Conservation (phyloP, 2,113 vertebrate genomes). For the Prunella fulvescens region DNA sequence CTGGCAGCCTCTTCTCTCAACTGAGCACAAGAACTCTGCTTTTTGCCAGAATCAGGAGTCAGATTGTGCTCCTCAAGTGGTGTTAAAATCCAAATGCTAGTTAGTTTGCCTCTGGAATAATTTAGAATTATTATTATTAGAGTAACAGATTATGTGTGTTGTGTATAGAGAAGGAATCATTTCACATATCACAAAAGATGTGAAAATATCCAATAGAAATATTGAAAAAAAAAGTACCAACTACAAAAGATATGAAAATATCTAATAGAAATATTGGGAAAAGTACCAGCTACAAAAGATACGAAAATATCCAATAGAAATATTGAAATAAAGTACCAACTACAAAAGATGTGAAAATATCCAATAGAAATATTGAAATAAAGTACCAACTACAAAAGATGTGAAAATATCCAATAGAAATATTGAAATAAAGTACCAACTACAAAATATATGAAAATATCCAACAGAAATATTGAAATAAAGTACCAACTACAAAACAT, state of each 20-base stretch:
- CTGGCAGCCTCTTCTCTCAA: neutral
- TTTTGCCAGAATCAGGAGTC: neutral
- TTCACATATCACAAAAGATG: neutral
- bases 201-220: too few species aligned
- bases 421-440: too few species aligned
- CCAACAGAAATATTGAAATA: too few species aligned
- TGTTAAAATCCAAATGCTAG: neutral
- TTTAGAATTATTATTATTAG: neutral
- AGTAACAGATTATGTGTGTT: neutral
- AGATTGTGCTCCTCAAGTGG: neutral
- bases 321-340: too few species aligned
- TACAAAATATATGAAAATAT: neutral
- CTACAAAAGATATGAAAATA: neutral
- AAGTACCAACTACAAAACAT: too few species aligned
- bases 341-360: too few species aligned
- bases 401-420: too few species aligned
- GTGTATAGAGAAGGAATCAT: neutral
- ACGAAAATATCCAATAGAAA: too few species aligned
- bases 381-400: neutral
- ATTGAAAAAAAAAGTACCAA: too few species aligned
- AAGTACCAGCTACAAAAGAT: too few species aligned
- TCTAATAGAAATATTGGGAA: too few species aligned
- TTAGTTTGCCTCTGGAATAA: neutral
- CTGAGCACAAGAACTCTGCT: neutral
- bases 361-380: too few species aligned